Conservation (phyloP, 2,888 invertebrate genomes). For the Loripinus fragilis region DNA sequence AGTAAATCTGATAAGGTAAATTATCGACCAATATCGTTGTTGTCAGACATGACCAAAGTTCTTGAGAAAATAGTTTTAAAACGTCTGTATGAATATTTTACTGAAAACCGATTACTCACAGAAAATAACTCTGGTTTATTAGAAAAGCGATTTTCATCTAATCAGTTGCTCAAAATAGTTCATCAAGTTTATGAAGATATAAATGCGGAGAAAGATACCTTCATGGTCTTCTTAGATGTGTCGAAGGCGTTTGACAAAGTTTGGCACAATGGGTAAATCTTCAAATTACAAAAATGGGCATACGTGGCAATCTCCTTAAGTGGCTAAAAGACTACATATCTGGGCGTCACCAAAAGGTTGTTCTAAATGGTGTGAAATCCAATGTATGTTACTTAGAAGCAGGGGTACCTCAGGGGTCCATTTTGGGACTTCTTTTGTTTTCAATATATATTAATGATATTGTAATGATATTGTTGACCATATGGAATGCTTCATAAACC, state of each 20-base stretch:
- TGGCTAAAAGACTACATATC: background rate
- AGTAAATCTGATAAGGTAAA: too few species aligned
- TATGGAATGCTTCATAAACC: background rate
- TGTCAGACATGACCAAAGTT: background rate
- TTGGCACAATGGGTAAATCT: background rate
- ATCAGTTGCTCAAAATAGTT: background rate
- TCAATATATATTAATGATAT: background rate
- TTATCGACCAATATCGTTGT: background rate
- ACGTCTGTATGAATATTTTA: background rate
- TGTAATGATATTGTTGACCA: background rate
- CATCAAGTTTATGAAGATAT: background rate
- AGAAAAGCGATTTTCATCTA: background rate
- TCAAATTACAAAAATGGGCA: background rate
- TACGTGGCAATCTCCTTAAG: background rate
- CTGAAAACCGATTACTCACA: background rate
- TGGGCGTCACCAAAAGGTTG: background rate
- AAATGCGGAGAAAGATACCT: background rate
- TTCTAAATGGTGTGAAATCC: background rate
- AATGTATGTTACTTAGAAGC: background rate
- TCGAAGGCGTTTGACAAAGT: background rate
- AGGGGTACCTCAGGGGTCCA: too few species aligned
- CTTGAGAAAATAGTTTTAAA: background rate
- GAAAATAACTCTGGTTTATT: background rate
- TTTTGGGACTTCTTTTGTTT: background rate
- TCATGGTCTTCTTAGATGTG: background rate